A percentile compares a stretch with the other conserved stretches of the same genome.
Conservation (phyloP, 1,140 invertebrate genomes). For the Sycophila sp. region DNA sequence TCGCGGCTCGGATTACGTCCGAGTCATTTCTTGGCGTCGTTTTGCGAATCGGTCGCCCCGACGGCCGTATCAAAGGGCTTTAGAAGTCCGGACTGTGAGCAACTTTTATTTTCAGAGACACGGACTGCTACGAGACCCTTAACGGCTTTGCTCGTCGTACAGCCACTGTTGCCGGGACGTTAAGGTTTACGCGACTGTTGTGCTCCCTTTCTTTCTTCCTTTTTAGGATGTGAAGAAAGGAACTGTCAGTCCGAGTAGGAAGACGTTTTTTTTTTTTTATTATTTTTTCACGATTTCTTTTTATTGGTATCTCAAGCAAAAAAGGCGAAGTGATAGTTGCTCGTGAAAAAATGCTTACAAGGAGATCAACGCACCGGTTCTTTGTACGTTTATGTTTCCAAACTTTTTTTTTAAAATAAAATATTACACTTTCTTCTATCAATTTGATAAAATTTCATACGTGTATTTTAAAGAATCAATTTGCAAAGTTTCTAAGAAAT, state of each 20-base stretch:
- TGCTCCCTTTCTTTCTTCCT: not conserved
- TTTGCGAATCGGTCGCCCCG: not conserved
- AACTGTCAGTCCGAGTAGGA: not conserved
- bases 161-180: no score
- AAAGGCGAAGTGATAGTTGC: no score
- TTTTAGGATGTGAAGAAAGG: not conserved
- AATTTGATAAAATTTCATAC: no score
- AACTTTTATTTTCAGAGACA: slow-evolving; percentile 8
- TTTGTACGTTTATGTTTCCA: no score
- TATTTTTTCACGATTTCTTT: not conserved
- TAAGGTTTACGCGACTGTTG: not conserved
- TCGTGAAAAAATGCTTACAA: no score
- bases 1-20: slow-evolving; percentile 4
- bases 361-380: no score
- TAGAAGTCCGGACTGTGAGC: not conserved
- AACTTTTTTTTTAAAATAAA: no score
- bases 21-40: not conserved
- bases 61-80: not conserved
- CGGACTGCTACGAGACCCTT: not conserved
- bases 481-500: no score
- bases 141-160: slow-evolving; percentile 5
- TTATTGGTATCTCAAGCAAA: no score
- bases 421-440: no score
- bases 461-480: no score
- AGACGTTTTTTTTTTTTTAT: not conserved